phyloP scores from a whole-genome alignment of 2,888 invertebrate genomes.

The Parnassius mnemosyne region DNA sequence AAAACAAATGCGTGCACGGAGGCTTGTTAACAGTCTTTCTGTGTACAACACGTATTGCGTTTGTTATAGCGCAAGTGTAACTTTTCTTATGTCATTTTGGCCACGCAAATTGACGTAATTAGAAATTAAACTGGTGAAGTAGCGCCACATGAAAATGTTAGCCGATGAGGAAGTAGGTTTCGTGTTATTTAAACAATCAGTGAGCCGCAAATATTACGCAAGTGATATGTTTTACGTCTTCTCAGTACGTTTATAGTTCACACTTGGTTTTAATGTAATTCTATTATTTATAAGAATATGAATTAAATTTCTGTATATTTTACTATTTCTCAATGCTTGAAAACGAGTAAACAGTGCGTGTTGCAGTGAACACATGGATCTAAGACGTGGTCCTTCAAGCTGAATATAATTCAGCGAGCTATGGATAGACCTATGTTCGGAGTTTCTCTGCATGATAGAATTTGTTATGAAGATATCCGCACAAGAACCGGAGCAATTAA shows the following conservation, averaged over 20 bases:
- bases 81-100: slow-evolving; percentile 68
- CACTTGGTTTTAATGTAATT: too few species aligned
- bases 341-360: too few species aligned
- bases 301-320: too few species aligned
- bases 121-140: slow-evolving; percentile 61
- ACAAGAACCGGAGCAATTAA: too few species aligned
- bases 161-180: slow-evolving; percentile 46
- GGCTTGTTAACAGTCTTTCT: slow-evolving; percentile 48
- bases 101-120: slow-evolving; percentile 76
- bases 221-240: slow-evolving; percentile 17
- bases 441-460: too few species aligned
- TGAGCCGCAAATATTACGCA: slow-evolving; percentile 42
- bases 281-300: too few species aligned
- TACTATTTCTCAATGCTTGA: too few species aligned
- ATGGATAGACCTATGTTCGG: too few species aligned
- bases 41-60: slow-evolving; percentile 43
- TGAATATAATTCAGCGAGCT: too few species aligned
- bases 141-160: slow-evolving; percentile 44
- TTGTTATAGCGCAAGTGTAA: slow-evolving; percentile 57
- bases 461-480: too few species aligned
- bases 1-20: slow-evolving; percentile 37
- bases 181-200: slow-evolving; percentile 50
- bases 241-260: neutral
- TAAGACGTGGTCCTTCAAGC: too few species aligned
- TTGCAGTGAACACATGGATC: too few species aligned